Base-by-base conservation (phyloP, 2,113 vertebrate genomes). In the Neopipo cinnamomea region DNA sequence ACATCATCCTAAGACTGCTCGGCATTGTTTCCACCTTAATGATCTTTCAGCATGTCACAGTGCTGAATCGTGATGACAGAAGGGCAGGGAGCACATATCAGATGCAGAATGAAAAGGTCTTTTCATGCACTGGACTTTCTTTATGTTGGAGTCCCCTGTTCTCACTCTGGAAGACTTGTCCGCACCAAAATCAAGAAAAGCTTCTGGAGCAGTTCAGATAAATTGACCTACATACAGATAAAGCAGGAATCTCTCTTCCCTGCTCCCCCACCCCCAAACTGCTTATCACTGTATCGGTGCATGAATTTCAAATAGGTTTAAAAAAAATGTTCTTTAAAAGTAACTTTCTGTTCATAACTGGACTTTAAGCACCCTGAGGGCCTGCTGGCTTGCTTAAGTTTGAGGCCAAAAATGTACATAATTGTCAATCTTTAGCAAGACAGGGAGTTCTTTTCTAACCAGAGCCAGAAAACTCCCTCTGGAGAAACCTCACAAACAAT, bases 1-100 rank as follows among this genome's bases (percentile, higher is more conserved):
- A 85, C 87, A 95, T 56, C 85, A 95, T 56, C 87, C 73, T 79
- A 79, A 91, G 65, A 67, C 84, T 83, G 93, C 94, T 95, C 73
- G 5, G 89, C 83, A 95, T 92, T 96, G 95, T 97, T 97, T 96
- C 93, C 89, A 96, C 96, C 89, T 93, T 96, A 91, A 96, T 95
- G 95, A 90, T 86, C 91, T 95, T 96, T 95, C 93, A 96, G 94
- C 88, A 96, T 94, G 93, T 95, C 85, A 81, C 8, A 8, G 49
- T 91, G 93, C 93, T 96, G 96, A 97, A 92, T 96, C 95, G 96
- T 59, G 53, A 88, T 95, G 96, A 97, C 92, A 96, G 81, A 85
- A 65, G 81, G 61, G 44, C 85, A 95, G 96, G 95, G 95, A 96
- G 93, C 80, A 82, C 74, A 15, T 66, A 96, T 75, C 85, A 89